Percentiles rank a stretch among this genome's conserved stretches.
These are phyloP conservation scores for Stegodyphus dumicola DNA, from an alignment of 1,140 invertebrate genomes.

Conservation along the genomic window DNA sequence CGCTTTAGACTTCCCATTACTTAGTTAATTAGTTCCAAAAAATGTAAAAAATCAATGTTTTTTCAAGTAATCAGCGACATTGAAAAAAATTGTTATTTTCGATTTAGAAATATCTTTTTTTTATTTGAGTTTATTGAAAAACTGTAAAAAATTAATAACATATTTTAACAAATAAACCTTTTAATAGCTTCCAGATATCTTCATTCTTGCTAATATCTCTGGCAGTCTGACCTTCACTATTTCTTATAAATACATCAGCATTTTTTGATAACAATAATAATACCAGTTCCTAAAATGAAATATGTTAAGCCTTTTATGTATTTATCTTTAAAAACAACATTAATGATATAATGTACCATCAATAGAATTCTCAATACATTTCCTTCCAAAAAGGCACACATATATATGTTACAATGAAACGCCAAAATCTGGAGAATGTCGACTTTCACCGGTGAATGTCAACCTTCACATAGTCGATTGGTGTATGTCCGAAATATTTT, in stretches of 20 bases:
- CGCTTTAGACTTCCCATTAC: background rate
- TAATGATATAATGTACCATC: no score
- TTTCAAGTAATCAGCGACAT: background rate
- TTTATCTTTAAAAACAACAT: no score
- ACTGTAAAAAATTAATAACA: background rate
- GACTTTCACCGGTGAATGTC: no score
- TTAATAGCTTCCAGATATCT: conserved; percentile 73
- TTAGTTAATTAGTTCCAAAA: background rate
- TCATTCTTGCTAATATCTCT: conserved; percentile 72
- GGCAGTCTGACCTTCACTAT: conserved; percentile 74
- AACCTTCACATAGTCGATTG: no score
- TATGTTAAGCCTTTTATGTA: background rate
- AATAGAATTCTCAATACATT: no score
- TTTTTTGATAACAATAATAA: conserved; percentile 68
- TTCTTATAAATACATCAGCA: conserved; percentile 72
- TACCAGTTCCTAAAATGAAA: conserved; percentile 68
- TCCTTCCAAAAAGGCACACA: no score
- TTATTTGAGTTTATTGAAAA: background rate
- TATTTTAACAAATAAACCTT: conserved; percentile 66
- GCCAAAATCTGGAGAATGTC: no score
- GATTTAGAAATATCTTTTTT: background rate
- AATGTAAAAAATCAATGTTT: background rate
- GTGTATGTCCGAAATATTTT: no score
- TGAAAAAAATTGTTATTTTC: background rate
- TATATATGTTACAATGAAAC: no score